phyloP scores from a whole-genome alignment of 2,888 invertebrate species.

The Hofmannophila pseudospretella region DNA sequence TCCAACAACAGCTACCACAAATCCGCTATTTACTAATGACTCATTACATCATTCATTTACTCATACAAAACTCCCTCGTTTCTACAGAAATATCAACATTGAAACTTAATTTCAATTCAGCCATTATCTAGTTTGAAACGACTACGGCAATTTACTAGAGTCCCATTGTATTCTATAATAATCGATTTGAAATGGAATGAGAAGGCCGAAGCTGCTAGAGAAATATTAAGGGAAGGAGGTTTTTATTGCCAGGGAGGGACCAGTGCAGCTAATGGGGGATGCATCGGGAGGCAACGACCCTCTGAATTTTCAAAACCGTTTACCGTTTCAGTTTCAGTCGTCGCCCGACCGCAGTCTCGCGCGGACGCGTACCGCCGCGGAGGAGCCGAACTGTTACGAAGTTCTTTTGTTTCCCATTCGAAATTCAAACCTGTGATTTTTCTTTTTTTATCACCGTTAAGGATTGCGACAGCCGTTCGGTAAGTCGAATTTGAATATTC shows the following conservation, averaged over 20 bases:
- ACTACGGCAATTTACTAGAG: too few species aligned
- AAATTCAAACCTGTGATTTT: constrained; percentile 35
- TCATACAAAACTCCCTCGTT: too few species aligned
- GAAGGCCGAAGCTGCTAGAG: too few species aligned
- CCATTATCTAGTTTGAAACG: too few species aligned
- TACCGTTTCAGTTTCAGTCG: constrained; percentile 33
- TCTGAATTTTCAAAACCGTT: constrained; percentile 33
- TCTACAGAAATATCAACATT: too few species aligned
- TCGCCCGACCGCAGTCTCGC: constrained; percentile 25
- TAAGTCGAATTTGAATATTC: constrained; percentile 22
- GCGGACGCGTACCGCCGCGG: constrained; percentile 12
- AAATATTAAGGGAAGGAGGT: constrained; percentile 38
- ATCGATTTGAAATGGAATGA: too few species aligned
- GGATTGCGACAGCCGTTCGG: constrained; percentile 23
- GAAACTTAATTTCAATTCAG: too few species aligned
- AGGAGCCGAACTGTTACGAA: constrained; percentile 18
- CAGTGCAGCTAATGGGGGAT: constrained; percentile 23
- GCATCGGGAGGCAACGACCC: constrained; percentile 31
- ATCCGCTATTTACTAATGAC: too few species aligned
- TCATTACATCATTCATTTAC: too few species aligned
- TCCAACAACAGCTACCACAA: too few species aligned
- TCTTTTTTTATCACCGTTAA: constrained; percentile 23
- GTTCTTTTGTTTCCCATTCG: constrained; percentile 20
- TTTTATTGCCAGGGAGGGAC: constrained; percentile 28
- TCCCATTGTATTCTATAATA: too few species aligned